Base-by-base conservation (phyloP, 1,140 invertebrate species). In the Zaprionus ornatus region DNA sequence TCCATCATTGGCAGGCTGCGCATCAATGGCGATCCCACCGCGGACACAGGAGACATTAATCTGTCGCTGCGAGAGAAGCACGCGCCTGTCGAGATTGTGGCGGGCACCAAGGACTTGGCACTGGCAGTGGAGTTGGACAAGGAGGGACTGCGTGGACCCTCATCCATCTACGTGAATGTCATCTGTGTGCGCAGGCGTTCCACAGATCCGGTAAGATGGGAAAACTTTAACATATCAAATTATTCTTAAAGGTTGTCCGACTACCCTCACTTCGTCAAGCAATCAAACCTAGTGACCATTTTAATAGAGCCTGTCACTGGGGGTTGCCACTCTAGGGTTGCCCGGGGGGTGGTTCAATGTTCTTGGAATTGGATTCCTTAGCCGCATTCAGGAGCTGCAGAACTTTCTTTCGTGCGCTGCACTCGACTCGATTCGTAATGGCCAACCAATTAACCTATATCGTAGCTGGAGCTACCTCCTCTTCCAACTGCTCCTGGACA, bases 141-240 rank as follows among this genome's bases (percentile, higher is more conserved):
- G 80, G 97, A 98, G 93, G 97, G 97, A 32, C 92, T 96, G 10
- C 93, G 95, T 1, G 97, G 97, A 1, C 97, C 97, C 1, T 95
- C 96, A 12, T 97, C 96, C 52, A 96, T 98, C 32, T 97, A 96
- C 82, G 95, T 98, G 21, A 97, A 97, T 92, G 95, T 98, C 57
- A 95, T 97, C 60, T 98, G 97, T 90, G 96, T 97, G 81, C 93
- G 96, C 55, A 94, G 96, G 65, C 95, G 95, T 50, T 96, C 96
- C 6, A 94, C 95, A n/a, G 97, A 98, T 93, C 97, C 97, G 64
- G 94, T 94, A 67, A 93, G 93, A 12, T 50, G 37, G 1, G 4
- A 2, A 4, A n/a, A 40, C 29, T 10, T 32, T 10, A 32, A 29
- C 27, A 29, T 2, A 17, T 17, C 15, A 2, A 17, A 42, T 17